Evolutionary conservation across 2,113 vertebrate genomes (phyloP), one percentile per base, ranked within the genome.

Genomic region (Laterallus jamaicensis): DNA sequence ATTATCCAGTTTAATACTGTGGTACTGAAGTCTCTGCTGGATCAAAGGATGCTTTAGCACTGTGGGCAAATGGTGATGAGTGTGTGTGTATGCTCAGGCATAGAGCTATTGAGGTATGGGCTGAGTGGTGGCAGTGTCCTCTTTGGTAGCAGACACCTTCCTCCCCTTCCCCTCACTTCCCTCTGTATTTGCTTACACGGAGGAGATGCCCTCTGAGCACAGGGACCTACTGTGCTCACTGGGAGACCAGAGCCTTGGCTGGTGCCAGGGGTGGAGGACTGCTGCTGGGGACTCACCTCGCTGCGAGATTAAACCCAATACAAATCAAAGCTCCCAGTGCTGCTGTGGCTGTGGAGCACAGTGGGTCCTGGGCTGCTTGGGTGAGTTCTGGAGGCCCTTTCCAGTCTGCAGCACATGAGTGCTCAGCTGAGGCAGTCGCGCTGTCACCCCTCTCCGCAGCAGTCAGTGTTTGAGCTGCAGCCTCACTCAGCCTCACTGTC

Each of bases 391-490:
- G 56, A 70, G 47, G 17, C 49, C 42, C 44, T 32, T 83, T 68
- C 28, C 37, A 89, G 60, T 60, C 76, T 62, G 40, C 42, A 50
- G 86, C 37, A 32, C 15, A 2, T 0, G 3, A 22, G 16, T 1
- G 9, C 28, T 54, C n/a, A 55, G 22, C 49, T 4, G 18, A 35
- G 37, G n/a, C 50, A 20, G 11, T n/a, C 18, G 3, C 4, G 47
- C n/a, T 63, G 62, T 42, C 35, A 9, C 52, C 28, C 12, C 0
- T 1, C 29, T 37, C 60, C 1, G 2, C 31, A 35, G 82, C 55
- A 0, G 0, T 15, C 12, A 24, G 1, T 17, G 31, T 8, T 47
- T 15, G 17, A 22, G 2, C 47, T 1, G 1, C 4, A 9, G 26
- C 55, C 24, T 31, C 0, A 1, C 29, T 54, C 15, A 2, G n/a